Evolutionary conservation across 2,113 vertebrate species (phyloP).

Genomic region (Carassius carassius): DNA sequence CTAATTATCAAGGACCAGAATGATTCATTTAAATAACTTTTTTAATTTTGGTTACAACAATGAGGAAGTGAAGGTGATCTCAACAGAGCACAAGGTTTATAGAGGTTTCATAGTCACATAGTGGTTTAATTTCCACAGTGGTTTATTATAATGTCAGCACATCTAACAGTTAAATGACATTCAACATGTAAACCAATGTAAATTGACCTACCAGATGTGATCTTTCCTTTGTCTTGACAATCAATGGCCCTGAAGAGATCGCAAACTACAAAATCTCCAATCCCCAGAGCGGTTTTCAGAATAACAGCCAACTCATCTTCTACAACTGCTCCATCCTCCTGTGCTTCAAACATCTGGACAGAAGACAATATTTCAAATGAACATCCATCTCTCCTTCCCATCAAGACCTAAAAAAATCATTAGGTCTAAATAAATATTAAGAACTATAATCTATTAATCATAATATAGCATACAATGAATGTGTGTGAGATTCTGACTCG

Average conservation of each 20-base stretch:
- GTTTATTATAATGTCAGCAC: neutral
- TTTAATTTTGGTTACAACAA: neutral
- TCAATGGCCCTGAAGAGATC: constrained; percentile 78
- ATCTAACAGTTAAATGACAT: neutral
- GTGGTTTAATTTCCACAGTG: no score
- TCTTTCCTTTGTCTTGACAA: constrained; percentile 66
- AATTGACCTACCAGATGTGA: constrained; percentile 82
- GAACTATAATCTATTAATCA: neutral
- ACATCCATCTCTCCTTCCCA: neutral
- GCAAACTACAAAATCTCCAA: constrained; percentile 79
- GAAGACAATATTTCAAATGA: neutral
- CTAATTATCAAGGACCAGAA: neutral
- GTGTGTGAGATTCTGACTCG: no score
- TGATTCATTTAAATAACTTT: neutral
- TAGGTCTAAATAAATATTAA: neutral
- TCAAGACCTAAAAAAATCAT: neutral
- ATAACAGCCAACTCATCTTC: constrained; percentile 78
- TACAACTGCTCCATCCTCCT: constrained; percentile 70
- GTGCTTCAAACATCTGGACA: constrained; percentile 83
- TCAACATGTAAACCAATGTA: neutral
- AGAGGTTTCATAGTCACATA: no score
- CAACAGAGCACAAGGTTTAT: neutral
- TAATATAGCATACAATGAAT: neutral
- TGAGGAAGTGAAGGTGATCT: neutral
- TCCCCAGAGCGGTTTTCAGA: constrained; percentile 85